A percentile compares a stretch with the other conserved stretches of the same genome.
Evolutionary conservation across 2,113 vertebrate species (phyloP).

Genomic region (Centrocercus urophasianus): DNA sequence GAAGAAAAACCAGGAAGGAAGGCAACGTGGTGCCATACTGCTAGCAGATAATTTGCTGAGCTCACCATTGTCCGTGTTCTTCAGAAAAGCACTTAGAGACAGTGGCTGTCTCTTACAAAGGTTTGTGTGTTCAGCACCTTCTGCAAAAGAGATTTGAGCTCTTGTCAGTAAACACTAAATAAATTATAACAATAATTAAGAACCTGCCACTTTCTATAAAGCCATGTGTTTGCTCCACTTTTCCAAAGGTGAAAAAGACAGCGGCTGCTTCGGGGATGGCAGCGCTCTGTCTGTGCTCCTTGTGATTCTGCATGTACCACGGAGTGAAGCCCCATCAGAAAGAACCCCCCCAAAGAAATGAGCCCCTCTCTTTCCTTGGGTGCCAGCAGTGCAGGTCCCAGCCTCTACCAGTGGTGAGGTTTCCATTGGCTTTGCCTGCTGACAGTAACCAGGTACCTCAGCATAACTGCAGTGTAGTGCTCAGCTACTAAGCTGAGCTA

Average conservation of each 20-base stretch:
- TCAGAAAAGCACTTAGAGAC: neutral
- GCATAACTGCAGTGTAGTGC: fast-evolving
- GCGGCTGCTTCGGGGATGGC: fast-evolving
- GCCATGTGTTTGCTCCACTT: neutral
- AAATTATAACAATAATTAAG: constrained; percentile 37
- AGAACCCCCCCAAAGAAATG: too few relatives aligned
- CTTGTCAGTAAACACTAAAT: constrained; percentile 30
- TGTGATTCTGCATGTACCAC: fast-evolving
- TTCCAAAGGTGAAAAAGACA: neutral
- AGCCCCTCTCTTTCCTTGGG: too few relatives aligned
- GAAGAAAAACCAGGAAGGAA: neutral
- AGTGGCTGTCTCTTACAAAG: neutral
- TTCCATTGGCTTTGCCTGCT: neutral
- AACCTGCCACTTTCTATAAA: neutral
- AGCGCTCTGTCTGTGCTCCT: neutral
- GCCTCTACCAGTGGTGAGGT: neutral
- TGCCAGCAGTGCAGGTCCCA: neutral
- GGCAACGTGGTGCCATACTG: neutral
- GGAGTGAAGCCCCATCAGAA: neutral
- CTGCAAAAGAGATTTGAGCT: neutral
- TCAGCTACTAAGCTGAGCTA: neutral
- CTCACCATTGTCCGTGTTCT: neutral
- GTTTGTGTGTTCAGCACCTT: neutral
- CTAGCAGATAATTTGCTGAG: neutral
- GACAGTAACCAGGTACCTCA: neutral